Percentiles rank a stretch among this genome's conserved stretches.
phyloP scores from a whole-genome alignment of 2,113 vertebrate genomes.

The Perognathus longimembris region DNA sequence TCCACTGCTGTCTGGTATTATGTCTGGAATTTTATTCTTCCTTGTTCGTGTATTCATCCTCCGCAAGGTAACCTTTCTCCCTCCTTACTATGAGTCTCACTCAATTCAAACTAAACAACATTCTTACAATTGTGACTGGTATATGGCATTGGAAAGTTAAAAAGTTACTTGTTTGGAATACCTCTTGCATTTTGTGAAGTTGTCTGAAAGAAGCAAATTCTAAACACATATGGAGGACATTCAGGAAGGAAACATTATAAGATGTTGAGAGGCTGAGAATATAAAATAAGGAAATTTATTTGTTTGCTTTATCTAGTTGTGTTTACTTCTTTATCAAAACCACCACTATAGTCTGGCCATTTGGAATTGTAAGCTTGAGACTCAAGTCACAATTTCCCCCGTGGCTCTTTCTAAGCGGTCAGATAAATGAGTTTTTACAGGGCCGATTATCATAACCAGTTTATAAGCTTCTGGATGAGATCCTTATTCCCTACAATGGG shows the following conservation, averaged over 20 bases:
- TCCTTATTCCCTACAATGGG: not conserved
- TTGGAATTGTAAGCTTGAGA: not conserved
- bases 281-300: slow-evolving; percentile 30
- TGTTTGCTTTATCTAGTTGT: not conserved
- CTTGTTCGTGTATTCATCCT: slow-evolving; percentile 93
- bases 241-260: not conserved
- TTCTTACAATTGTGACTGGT: slow-evolving; percentile 17
- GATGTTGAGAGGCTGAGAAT: slow-evolving; percentile 16
- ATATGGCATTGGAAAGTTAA: slow-evolving; percentile 29
- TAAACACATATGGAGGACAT: not conserved
- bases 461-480: not conserved
- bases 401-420: slow-evolving; percentile 5
- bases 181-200: not conserved
- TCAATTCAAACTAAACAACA: not conserved
- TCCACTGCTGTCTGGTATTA: slow-evolving; percentile 95
- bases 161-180: not conserved
- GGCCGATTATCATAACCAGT: not conserved
- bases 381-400: not conserved
- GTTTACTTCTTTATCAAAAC: not conserved
- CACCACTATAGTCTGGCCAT: not conserved
- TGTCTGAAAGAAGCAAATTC: slow-evolving; percentile 37
- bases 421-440: not conserved
- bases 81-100: not conserved
- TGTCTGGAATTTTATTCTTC: slow-evolving; percentile 96
- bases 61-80: slow-evolving; percentile 89